Conservation (phyloP, 2,888 invertebrate genomes). For the Lasioglossum lativentre region DNA sequence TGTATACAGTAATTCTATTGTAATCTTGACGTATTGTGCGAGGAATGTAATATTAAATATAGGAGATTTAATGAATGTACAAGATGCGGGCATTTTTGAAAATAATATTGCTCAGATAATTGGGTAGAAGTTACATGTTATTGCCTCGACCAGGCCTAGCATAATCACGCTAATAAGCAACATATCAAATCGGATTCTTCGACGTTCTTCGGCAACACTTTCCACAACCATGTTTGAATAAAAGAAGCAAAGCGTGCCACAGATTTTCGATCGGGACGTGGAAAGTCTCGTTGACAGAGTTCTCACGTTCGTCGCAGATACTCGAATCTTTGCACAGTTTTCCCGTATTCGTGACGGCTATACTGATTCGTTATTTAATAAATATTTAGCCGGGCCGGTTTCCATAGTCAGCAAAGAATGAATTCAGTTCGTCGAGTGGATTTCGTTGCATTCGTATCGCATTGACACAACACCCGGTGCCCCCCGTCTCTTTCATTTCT, state of each 20-base stretch:
- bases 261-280: not conserved
- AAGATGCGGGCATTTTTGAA: not conserved
- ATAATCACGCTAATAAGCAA: not conserved
- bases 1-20: too few relatives aligned
- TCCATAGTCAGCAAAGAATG: not conserved
- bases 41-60: not conserved
- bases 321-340: not conserved
- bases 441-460: constrained; percentile 28
- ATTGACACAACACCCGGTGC: constrained; percentile 13
- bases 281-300: not conserved
- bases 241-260: not conserved
- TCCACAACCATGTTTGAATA: not conserved
- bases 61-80: not conserved
- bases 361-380: not conserved
- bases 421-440: constrained; percentile 19
- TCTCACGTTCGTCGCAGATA: not conserved
- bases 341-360: not conserved
- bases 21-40: not conserved
- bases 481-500: not conserved
- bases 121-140: not conserved
- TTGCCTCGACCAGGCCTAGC: too few relatives aligned
- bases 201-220: not conserved
- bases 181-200: not conserved
- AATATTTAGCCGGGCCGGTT: not conserved
- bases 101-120: not conserved